Conservation (phyloP, 2,797 vertebrate genomes). For the Mus minutoides region DNA sequence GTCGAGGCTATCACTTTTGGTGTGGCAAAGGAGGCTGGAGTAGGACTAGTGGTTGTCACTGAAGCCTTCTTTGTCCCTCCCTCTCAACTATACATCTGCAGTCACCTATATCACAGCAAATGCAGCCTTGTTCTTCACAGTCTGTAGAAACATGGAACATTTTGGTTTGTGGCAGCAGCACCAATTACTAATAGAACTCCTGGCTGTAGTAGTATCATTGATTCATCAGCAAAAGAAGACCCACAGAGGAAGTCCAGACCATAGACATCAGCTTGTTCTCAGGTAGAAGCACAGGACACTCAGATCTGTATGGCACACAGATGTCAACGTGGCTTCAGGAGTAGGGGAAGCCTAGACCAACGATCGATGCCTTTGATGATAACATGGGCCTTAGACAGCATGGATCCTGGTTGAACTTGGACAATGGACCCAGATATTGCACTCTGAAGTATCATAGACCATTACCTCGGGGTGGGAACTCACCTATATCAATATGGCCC, state of each 20-base stretch:
- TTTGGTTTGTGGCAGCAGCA: background rate
- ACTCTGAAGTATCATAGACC: background rate
- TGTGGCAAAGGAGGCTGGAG: too few species aligned
- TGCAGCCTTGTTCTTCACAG: background rate
- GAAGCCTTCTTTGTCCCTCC: background rate
- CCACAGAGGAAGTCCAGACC: background rate
- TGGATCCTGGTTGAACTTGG: background rate
- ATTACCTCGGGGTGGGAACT: background rate
- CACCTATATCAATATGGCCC: background rate
- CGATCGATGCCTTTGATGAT: background rate
- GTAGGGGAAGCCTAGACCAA: background rate
- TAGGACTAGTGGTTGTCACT: background rate
- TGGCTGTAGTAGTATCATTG: background rate
- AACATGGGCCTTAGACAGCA: background rate
- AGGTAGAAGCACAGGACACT: background rate
- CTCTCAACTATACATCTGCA: background rate
- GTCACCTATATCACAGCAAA: background rate
- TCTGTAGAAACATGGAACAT: background rate
- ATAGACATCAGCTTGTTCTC: background rate
- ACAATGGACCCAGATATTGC: background rate
- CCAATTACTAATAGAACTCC: background rate
- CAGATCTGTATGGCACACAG: background rate
- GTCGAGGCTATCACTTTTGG: too few species aligned
- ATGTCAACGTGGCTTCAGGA: background rate
- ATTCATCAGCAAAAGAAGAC: background rate